A percentile compares a stretch with the other conserved stretches of the same genome.
These are phyloP conservation scores for Sorex araneus DNA, from an alignment of 2,113 vertebrate genomes.

Conservation along the genomic window DNA sequence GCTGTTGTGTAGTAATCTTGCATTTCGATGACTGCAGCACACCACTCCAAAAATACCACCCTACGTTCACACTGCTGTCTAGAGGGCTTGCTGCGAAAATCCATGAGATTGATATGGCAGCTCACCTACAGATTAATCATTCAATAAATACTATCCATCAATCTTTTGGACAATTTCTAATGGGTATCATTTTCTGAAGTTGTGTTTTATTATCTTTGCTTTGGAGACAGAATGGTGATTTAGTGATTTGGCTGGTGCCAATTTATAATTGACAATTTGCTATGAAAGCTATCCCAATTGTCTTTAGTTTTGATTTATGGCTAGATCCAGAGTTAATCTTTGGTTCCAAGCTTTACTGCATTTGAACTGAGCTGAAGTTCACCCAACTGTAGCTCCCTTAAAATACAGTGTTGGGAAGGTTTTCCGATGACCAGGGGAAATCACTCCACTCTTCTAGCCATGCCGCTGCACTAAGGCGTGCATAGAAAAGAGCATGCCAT, in stretches of 20 bases:
- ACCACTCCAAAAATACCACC: neutral
- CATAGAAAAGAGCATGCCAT: neutral
- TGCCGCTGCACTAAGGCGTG: neutral
- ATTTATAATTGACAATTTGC: conserved; percentile 54
- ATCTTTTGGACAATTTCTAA: conserved; percentile 44
- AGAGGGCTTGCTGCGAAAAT: neutral
- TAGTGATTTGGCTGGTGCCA: conserved; percentile 51
- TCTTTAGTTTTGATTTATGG: conserved; percentile 62
- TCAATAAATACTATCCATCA: conserved; percentile 12
- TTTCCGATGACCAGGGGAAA: neutral
- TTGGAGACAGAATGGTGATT: conserved; percentile 33
- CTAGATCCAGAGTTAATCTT: conserved; percentile 45
- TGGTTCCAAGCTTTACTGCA: neutral
- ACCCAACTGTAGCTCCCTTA: neutral
- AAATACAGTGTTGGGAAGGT: neutral
- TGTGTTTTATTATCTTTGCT: conserved; percentile 59
- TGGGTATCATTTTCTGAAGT: conserved; percentile 41
- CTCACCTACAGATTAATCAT: neutral
- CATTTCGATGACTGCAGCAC: neutral
- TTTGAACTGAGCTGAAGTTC: neutral
- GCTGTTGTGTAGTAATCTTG: neutral
- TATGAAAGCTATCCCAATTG: neutral
- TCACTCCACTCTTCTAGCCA: neutral
- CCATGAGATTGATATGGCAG: neutral
- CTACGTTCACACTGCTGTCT: neutral